Base-by-base conservation (phyloP, 2,797 vertebrate species). In the Neosalanx taihuensis region DNA sequence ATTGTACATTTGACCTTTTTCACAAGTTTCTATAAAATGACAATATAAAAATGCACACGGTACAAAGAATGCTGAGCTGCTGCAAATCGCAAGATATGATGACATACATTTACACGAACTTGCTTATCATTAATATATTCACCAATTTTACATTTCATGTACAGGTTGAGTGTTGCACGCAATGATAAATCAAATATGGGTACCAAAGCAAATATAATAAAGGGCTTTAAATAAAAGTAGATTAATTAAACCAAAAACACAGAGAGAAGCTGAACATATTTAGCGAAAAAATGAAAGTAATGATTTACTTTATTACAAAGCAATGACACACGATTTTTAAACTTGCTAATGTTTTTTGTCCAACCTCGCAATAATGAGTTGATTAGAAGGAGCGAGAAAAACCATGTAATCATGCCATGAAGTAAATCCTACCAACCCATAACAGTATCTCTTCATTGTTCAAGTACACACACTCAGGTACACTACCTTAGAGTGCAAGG, bases 1-100 rank as follows among this genome's bases (percentile, higher is more conserved):
- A 67, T 59, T 29, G 60, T 63, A 70, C 72, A 79, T 81, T 82
- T 79, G 75, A 71, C 83, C 83, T 85, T 74, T 62, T 76, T 85
- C 71, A 77, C 86, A 89, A 86, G 87, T 87, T 88, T 96, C 95
- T 98, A 98, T 95, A 98, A 98, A 99, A 98, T 95, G 97, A 98
- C 95, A 96, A 95, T 96, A 96, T 96, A 98, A 98, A 95, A 94
- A 94, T 93, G 89, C 91, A 96, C 95, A 98, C 95, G 94, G 95
- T 98, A 99, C 94, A 97, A 98, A 98, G 94, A 93, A 98, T 96
- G 94, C 90, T 89, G 93, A 94, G 94, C 92, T 94, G 91, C 91
- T 92, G 94, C 93, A 95, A 96, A 95, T 93, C 94, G 94, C 94
- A 95, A 92, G 93, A 93, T 96, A 95, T 92, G 91, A 89, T 77